phyloP scores from a whole-genome alignment of 2,797 vertebrate species.

The Galagoides demidoff region DNA sequence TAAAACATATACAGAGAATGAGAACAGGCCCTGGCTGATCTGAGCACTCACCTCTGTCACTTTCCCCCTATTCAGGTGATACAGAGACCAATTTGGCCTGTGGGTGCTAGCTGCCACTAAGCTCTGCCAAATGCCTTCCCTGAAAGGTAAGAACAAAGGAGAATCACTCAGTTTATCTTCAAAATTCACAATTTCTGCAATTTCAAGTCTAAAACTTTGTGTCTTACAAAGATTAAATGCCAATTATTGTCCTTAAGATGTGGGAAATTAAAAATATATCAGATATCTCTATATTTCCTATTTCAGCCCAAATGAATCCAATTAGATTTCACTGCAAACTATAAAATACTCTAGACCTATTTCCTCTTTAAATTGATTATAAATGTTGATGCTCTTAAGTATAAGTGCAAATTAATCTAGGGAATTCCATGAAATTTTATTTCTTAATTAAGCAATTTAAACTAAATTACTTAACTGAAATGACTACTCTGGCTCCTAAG shows the following conservation, averaged over 20 bases:
- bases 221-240: conserved; percentile 73
- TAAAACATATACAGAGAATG: neutral
- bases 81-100: rapidly evolving
- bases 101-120: neutral
- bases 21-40: neutral
- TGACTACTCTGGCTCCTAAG: conserved; percentile 62
- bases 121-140: neutral
- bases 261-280: conserved; percentile 80
- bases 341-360: conserved; percentile 77
- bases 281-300: conserved; percentile 73
- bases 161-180: conserved; percentile 23
- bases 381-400: conserved; percentile 83
- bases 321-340: conserved; percentile 78
- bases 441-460: conserved; percentile 83
- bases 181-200: conserved; percentile 51
- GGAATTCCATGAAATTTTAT: conserved; percentile 79
- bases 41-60: neutral
- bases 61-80: neutral
- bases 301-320: conserved; percentile 77
- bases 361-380: conserved; percentile 81
- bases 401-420: conserved; percentile 81
- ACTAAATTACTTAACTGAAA: conserved; percentile 78
- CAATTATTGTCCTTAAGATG: conserved; percentile 70
- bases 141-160: neutral
- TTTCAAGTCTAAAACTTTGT: conserved; percentile 72